These are phyloP conservation scores for Nebria brevicollis DNA, from an alignment of 2,888 invertebrate genomes.

Conservation along the genomic window DNA sequence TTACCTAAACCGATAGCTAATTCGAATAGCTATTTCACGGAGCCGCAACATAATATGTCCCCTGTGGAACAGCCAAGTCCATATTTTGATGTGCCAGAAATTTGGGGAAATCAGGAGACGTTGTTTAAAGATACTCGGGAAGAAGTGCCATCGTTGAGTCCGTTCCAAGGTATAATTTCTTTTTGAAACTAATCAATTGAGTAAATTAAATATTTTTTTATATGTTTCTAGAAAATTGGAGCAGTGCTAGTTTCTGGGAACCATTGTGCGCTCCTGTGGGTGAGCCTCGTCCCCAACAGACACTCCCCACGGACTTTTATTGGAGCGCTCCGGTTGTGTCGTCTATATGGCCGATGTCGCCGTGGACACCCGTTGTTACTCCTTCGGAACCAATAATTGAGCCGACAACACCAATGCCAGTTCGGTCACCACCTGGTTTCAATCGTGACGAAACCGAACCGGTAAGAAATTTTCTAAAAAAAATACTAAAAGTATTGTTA, in stretches of 20 bases:
- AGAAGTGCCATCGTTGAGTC: conserved; percentile 36
- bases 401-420: conserved; percentile 49
- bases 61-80: conserved; percentile 52
- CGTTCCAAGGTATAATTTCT: conserved; percentile 33
- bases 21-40: conserved; percentile 57
- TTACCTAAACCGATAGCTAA: conserved; percentile 48
- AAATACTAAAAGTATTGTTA: background rate
- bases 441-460: conserved; percentile 31
- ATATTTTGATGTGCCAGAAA: conserved; percentile 53
- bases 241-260: conserved; percentile 39
- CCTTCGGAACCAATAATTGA: conserved; percentile 22
- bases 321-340: conserved; percentile 47
- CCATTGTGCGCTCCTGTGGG: conserved; percentile 42
- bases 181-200: too few relatives aligned
- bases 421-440: conserved; percentile 62
- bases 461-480: conserved; percentile 6
- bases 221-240: conserved; percentile 32
- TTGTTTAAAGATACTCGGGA: conserved; percentile 46
- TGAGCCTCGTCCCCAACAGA: conserved; percentile 39
- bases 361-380: conserved; percentile 44
- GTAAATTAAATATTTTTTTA: conserved; percentile 3
- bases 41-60: conserved; percentile 52
- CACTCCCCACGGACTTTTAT: conserved; percentile 27
- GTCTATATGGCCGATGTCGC: conserved; percentile 60
- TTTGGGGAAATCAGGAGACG: conserved; percentile 48